phyloP scores from a whole-genome alignment of 1,140 invertebrate genomes.

The Drosophila jambulina region DNA sequence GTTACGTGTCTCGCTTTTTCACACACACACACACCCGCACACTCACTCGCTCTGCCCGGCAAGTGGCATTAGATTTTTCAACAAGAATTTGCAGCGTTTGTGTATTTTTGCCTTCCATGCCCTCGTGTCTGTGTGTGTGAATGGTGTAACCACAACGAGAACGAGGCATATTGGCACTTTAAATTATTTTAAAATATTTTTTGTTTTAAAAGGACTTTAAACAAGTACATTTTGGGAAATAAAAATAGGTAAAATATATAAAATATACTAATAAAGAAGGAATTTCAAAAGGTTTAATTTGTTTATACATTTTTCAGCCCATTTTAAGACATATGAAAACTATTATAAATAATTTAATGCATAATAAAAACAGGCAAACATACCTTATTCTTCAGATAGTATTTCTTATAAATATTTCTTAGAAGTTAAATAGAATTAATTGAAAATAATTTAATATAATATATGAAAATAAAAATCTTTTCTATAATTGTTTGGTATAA shows the following conservation, averaged over 20 bases:
- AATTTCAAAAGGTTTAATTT: neutral
- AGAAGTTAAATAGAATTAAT: too few species aligned
- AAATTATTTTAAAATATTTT: neutral
- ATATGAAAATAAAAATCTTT: too few species aligned
- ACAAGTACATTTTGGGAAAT: neutral
- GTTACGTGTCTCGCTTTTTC: conserved; percentile 56
- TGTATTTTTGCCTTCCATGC: conserved; percentile 56
- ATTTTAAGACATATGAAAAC: neutral
- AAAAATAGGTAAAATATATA: neutral
- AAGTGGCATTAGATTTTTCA: conserved; percentile 78
- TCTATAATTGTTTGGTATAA: too few species aligned
- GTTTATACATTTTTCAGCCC: neutral
- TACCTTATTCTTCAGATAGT: too few species aligned
- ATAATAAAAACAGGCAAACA: too few species aligned
- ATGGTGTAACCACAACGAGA: conserved; percentile 13
- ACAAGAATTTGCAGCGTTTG: conserved; percentile 73
- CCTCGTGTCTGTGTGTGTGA: neutral
- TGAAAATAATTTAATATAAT: too few species aligned
- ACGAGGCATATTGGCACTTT: conserved; percentile 13
- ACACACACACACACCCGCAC: neutral
- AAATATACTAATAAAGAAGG: neutral
- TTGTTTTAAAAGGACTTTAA: neutral
- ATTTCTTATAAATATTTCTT: too few species aligned
- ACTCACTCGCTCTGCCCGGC: conserved; percentile 19
- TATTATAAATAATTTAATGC: neutral